These are phyloP conservation scores for Tragopan temminckii DNA, from an alignment of 2,797 vertebrate genomes.

Conservation along the genomic window DNA sequence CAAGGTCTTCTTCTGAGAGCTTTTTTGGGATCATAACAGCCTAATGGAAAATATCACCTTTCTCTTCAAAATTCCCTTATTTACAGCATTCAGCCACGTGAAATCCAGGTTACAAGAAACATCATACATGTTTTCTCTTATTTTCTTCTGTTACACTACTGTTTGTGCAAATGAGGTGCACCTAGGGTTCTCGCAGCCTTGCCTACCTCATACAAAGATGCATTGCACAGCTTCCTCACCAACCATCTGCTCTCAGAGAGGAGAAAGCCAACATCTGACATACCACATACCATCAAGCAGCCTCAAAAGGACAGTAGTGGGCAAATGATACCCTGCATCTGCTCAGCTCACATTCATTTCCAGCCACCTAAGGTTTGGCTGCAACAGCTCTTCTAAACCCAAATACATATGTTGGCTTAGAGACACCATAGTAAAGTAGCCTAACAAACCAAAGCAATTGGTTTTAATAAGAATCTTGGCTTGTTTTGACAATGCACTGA, in stretches of 20 bases:
- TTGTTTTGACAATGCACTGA: conserved; percentile 66
- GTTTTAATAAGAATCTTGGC: conserved; percentile 73
- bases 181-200: not conserved
- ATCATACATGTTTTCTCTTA: not conserved
- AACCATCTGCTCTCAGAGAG: not conserved
- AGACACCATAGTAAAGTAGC: conserved; percentile 49
- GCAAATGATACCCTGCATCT: conserved; percentile 1
- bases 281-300: not conserved
- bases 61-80: not conserved
- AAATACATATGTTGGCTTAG: conserved; percentile 49
- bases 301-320: not conserved
- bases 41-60: not conserved
- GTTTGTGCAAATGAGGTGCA: not conserved
- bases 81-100: not conserved
- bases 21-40: not conserved
- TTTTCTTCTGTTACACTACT: not conserved
- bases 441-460: conserved; percentile 67
- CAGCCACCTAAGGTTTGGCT: conserved; percentile 50
- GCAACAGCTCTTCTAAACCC: conserved; percentile 19
- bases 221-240: fast-evolving
- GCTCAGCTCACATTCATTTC: conserved; percentile 25
- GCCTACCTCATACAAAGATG: not conserved
- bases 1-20: not conserved
- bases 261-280: not conserved
- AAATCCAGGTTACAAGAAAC: not conserved